Base-by-base conservation (phyloP, 2,888 invertebrate species). In the Eubasilissa splendida region DNA sequence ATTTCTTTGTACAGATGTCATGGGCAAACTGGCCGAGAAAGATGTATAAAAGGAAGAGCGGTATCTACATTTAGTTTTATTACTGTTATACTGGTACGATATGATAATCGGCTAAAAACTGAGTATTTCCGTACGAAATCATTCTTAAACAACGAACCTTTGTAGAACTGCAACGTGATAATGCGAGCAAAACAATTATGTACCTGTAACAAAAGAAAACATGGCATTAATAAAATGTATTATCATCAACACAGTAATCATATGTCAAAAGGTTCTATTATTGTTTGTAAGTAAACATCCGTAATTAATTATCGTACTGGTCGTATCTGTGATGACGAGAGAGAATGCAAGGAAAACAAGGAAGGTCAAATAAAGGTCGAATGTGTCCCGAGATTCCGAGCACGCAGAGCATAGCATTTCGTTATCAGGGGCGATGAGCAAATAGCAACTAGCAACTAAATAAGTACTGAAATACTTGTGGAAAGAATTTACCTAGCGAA, bases 311-410 rank as follows among this genome's bases (percentile, higher is more conserved):
- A 66, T 66, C 50, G 8, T 42, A 56, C 42, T 54, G 33, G 53
- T 33, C 5, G 54, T 54, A 56, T 71, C 31, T 54, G 33, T 33
- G 31, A 71, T 71, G 54, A 71, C 54, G 54, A 71, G 56, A 71
- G 56, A 22, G 71, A 71, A 12, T 33, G 12, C 31, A n/a, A 71
- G 53, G 14, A 52, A 76, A 65, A 63, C 54, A 63, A 11, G 56
- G 77, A 80, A 80, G 71, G 80, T 80, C 70, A 73, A 60, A 73
- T 31, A 80, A 77, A 76, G 80, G 80, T 80, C 77, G 66, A 12
- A 52, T 65, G 5, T 22, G 56, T 54, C 56, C 54, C 71, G 53
- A n/a, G 33, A 58, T 22, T 22, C 22, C 56, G 70, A 12, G 76
- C 22, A 42, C 33, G 68, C 22, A 22, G 22, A 22, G 22, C 22